Evolutionary conservation across 2,797 vertebrate genomes (phyloP), one percentile per base, ranked within the genome.

Genomic region (Manis pentadactyla): DNA sequence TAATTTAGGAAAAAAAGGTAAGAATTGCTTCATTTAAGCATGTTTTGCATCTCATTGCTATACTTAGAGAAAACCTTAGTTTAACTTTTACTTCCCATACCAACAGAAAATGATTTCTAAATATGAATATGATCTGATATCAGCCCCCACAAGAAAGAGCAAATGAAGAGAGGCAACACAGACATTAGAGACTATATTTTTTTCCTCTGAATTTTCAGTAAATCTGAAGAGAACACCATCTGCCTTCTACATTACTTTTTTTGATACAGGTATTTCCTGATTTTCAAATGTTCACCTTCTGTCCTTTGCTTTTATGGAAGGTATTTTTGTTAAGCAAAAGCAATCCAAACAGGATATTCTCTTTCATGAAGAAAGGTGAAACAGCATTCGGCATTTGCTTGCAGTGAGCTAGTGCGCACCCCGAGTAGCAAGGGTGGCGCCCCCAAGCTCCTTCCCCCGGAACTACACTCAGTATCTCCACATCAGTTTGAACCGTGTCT

Each of bases 1-100:
- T 84, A 74, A 27, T 63, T 94, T 90, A 97, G 96, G 81, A 42
- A 85, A 95, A 59, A 59, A 87, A 86, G 3, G 25, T 64, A 73
- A 21, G 17, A 79, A 74, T 93, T 77, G 37, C 25, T 84, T 93
- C 37, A 79, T 61, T 81, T 78, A 87, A 87, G 59, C 10, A 74
- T 19, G 46, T 51, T 81, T 87, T 86, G 31, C 0, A 34, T 55
- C 1, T 78, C 9, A 86, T 37, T 93, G 2, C 21, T 89, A 4
- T 89, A 4, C 7, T 73, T 39, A 11, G 13, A 68, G 34, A 29
- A 61, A 34, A 63, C 1, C 2, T 88, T 74, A 31, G 25, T 53
- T 90, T 85, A 84, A 39, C 15, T 78, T 82, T n/a, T n/a, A 92
- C 4, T 23, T 1, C 11, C 9, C 21, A 11, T 23, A 29, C 1